Conservation (phyloP, 2,888 invertebrate genomes). For the Oegoconia quadripuncta region DNA sequence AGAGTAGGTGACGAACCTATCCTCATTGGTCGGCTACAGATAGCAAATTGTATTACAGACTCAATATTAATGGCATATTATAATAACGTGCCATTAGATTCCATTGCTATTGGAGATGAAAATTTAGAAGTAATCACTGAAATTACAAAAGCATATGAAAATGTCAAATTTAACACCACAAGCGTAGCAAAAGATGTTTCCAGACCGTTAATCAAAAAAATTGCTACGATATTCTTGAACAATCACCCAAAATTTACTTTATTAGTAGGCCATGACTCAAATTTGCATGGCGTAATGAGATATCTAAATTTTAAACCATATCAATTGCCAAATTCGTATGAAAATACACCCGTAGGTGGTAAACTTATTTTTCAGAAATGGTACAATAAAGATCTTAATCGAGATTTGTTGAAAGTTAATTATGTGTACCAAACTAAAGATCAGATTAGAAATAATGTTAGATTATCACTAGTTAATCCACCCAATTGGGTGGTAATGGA, state of each 20-base stretch:
- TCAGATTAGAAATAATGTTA: slow-evolving; percentile 40
- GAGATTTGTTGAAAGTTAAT: slow-evolving; percentile 46
- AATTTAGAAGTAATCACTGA: slow-evolving; percentile 43
- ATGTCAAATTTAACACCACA: slow-evolving; percentile 47
- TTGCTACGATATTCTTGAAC: slow-evolving; percentile 34
- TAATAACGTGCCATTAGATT: slow-evolving; percentile 41
- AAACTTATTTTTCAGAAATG: slow-evolving; percentile 63
- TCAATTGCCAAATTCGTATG: slow-evolving; percentile 41
- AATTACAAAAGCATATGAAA: slow-evolving; percentile 42
- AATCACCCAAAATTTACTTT: slow-evolving; percentile 36
- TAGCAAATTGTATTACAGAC: slow-evolving; percentile 46
- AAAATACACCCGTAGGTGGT: slow-evolving; percentile 55
- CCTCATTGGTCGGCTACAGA: slow-evolving; percentile 41
- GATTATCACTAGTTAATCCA: slow-evolving; percentile 33
- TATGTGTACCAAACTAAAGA: slow-evolving; percentile 46
- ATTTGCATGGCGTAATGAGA: slow-evolving; percentile 41
- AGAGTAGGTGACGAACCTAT: slow-evolving; percentile 44
- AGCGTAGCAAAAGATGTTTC: slow-evolving; percentile 39
- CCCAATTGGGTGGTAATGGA: slow-evolving; percentile 39
- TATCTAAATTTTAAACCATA: slow-evolving; percentile 43
- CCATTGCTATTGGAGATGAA: slow-evolving; percentile 42
- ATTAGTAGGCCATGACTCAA: slow-evolving; percentile 60
- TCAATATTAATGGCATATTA: slow-evolving; percentile 60
- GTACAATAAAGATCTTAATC: slow-evolving; percentile 30
- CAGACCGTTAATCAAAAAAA: slow-evolving; percentile 40